phyloP scores from a whole-genome alignment of 2,888 invertebrate genomes.

The Clostera curtula region DNA sequence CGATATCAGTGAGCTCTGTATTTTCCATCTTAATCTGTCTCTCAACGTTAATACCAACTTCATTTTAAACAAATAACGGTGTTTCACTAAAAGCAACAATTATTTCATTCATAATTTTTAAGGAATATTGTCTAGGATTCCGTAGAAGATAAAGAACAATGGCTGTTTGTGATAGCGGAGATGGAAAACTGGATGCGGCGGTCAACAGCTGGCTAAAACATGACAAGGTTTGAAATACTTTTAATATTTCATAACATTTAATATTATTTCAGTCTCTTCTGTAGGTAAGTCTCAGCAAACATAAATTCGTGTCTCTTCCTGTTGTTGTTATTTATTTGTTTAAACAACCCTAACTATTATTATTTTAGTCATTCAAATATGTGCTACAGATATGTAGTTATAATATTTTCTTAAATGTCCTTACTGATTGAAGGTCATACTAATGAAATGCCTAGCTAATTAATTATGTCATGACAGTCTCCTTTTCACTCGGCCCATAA shows the following conservation, averaged over 20 bases:
- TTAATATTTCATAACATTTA: too few species aligned
- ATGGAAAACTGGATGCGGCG: constrained; percentile 76
- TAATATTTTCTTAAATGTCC: too few species aligned
- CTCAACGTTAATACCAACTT: neutral
- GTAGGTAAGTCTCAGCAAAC: too few species aligned
- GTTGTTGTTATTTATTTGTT: neutral
- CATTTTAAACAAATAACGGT: neutral
- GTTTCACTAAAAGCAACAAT: too few species aligned
- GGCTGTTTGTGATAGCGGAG: constrained; percentile 58
- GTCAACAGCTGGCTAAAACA: constrained; percentile 83
- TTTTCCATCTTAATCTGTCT: constrained; percentile 4
- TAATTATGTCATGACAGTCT: too few species aligned
- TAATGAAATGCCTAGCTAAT: neutral
- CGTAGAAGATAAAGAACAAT: too few species aligned
- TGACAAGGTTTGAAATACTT: constrained; percentile 84
- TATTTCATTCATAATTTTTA: too few species aligned
- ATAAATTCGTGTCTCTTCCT: too few species aligned
- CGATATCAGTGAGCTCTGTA: constrained; percentile 12
- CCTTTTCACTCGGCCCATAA: too few species aligned
- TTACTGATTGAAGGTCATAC: constrained; percentile 1
- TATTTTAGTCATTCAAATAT: neutral
- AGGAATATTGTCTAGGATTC: too few species aligned
- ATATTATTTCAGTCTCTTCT: too few species aligned
- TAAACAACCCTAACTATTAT: neutral
- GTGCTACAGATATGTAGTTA: too few species aligned